These are phyloP conservation scores for Amphimallon solstitiale DNA, from an alignment of 2,888 invertebrate species.

Conservation along the genomic window DNA sequence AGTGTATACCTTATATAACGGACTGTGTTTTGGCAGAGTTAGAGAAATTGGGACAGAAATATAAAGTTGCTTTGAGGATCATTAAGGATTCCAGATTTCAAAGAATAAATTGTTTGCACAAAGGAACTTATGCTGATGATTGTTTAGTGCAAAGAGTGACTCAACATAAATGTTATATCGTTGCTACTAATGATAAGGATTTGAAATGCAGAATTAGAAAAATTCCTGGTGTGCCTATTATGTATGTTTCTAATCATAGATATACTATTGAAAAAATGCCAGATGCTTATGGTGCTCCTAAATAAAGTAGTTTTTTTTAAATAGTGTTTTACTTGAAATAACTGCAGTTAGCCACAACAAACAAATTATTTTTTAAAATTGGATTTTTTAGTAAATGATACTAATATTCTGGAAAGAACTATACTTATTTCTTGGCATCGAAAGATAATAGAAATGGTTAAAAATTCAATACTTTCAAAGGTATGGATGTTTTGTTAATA, in stretches of 20 bases:
- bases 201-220: conserved; percentile 94
- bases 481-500: too few species aligned
- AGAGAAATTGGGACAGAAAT: conserved; percentile 96
- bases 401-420: too few species aligned
- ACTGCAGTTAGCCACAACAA: too few species aligned
- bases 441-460: too few species aligned
- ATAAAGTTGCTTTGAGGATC: conserved; percentile 92
- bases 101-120: conserved; percentile 91
- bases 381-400: too few species aligned
- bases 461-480: too few species aligned
- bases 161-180: conserved; percentile 99
- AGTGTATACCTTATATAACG: conserved; percentile 97
- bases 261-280: conserved; percentile 99
- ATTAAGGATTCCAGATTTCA: conserved; percentile 96
- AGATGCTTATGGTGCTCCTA: conserved; percentile 96
- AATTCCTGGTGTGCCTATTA: conserved; percentile 98
- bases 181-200: conserved; percentile 99
- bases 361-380: too few species aligned
- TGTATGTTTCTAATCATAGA: conserved; percentile 93
- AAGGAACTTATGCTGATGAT: conserved; percentile 99
- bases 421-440: too few species aligned
- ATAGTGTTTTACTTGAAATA: too few species aligned
- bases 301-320: conserved; percentile 52
- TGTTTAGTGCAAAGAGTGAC: conserved; percentile 95
- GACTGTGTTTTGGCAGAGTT: conserved; percentile 98